Base-by-base conservation (phyloP, 1,140 invertebrate species). In the Chelonus insularis region DNA sequence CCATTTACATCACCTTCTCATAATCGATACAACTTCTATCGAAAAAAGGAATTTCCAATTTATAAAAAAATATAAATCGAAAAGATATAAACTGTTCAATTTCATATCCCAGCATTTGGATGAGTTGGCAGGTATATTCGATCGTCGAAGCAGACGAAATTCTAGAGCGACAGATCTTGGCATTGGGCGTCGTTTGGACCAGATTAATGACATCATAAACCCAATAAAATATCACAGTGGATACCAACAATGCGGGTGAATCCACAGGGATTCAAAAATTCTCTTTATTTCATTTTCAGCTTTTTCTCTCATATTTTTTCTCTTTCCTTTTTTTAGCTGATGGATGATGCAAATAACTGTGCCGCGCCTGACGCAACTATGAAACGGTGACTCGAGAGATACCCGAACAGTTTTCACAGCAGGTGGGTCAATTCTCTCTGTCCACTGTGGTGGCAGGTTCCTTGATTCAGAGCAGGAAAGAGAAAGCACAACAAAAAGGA, bases 271-370 rank as follows among this genome's bases (percentile, higher is more conserved):
- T 14, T 54, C 29, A 34, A 8, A 23, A 32, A 39, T 37, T 43
- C 20, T 45, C 36, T n/a, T 21, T 32, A 16, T 34, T n/a, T 36
- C 21, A 50, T 61, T 37, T 45, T 14, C 18, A 32, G 11, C 52
- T 14, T 8, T 39, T 7, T 45, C 21, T 55, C 52, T 29, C 11
- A 43, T 43, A 23, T 57, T 12, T 20, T 32, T 16, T 34, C 16
- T 66, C 54, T 54, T 29, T 37, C n/a, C 12, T 20, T 34, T 21
- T 57, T 64, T 45, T 50, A 39, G 57, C 76, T 78, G 75, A 80
- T 77, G 73, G 69, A 78, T 77, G 74, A 76, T 78, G 73, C 69
- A 73, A 77, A 77, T 74, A 76, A 76, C 71, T 68, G 61, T 64
- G 71, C 65, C 66, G 57, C 61, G 62, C 55, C 64, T 70, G 68